Base-by-base conservation (phyloP, 35 echinoderm and acorn worm genomes). In the Anneissia japonica region DNA sequence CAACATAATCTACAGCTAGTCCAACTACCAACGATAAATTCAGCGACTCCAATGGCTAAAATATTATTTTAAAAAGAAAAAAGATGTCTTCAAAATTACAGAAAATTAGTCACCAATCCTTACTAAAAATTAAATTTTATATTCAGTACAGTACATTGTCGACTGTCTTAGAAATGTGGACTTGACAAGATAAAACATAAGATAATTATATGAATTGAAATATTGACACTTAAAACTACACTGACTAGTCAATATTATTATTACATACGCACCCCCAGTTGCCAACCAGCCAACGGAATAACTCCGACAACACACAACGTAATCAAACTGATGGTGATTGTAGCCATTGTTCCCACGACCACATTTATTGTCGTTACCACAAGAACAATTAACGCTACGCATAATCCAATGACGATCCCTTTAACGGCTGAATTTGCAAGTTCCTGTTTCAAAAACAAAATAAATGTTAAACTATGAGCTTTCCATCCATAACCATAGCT, bases 1-100 rank as follows among this genome's bases (percentile, higher is more conserved):
- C 76, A 3, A 77, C 76, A 31, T 77, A 77, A 31, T 77, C 76
- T 35, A 77, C 76, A 26, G 76, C 76, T 77, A 77, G 36, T 0
- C 76, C 76, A 3, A 77, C 76, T 7, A 77, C 36, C 36, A 77
- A 31, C n/a, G 76, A 77, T 37, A 77, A 37, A 34, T 77, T 77
- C 3, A 77, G 36, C 30, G 76, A 77, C 33, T 77, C 76, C 76
- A 77, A 34, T 10, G 36, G 76, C 76, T 77, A 31, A 35, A 37
- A 77, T n/a, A n/a, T n/a, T n/a, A n/a, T n/a, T n/a, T n/a, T n/a
- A n/a, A n/a, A n/a, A n/a, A n/a, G n/a, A n/a, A n/a, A n/a, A n/a
- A n/a, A n/a, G n/a, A n/a, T n/a, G n/a, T n/a, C n/a, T n/a, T n/a
- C n/a, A n/a, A n/a, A n/a, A n/a, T n/a, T n/a, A n/a, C n/a, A n/a